Evolutionary conservation across 2,113 vertebrate genomes (phyloP), one percentile per base, ranked within the genome.

Genomic region (Myotis davidii): DNA sequence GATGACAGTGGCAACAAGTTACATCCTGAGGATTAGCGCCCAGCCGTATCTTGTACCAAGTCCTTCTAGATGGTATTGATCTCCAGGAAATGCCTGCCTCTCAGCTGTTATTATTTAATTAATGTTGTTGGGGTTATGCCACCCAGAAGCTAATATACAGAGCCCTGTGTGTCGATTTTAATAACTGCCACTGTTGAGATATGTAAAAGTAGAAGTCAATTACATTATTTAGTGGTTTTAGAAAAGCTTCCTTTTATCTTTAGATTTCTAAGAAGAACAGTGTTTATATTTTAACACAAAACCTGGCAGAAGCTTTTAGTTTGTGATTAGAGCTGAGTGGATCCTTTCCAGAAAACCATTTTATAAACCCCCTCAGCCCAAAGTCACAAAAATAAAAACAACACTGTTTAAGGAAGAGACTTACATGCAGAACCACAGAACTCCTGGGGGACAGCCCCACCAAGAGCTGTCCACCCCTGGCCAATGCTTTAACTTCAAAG

Each of bases 281-380:
- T 2, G 18, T 82, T 96, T 97, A 77, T 39, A 90, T 77, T 96
- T 97, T 89, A 96, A 94, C 65, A 95, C 3, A 13, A 91, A 96
- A 85, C 70, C 73, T 37, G 86, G 61, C 14, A 96, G 95, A 42
- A 94, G 81, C 64, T 96, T 96, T 85, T 81, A 91, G 61, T 90
- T 56, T 69, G 48, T 76, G 37, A 77, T 78, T 82, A 91, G 69
- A 78, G 74, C 78, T 5, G 20, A 85, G 61, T 14, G 37, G 72
- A 93, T 64, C 37, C 70, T 96, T 65, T 78, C 27, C 45, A 83
- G 52, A 91, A 89, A 91, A 88, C 25, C 20, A 42, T 32, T 83
- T 83, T 32, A 45, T 23, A 77, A 79, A 79, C 10, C 3, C 17
- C 61, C 52, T 50, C 13, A 89, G 34, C 27, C 25, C 64, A 56